Percentiles rank a stretch among this genome's conserved stretches.
Conservation (phyloP, 2,797 vertebrate species). For the Phrynocephalus vlangalii region DNA sequence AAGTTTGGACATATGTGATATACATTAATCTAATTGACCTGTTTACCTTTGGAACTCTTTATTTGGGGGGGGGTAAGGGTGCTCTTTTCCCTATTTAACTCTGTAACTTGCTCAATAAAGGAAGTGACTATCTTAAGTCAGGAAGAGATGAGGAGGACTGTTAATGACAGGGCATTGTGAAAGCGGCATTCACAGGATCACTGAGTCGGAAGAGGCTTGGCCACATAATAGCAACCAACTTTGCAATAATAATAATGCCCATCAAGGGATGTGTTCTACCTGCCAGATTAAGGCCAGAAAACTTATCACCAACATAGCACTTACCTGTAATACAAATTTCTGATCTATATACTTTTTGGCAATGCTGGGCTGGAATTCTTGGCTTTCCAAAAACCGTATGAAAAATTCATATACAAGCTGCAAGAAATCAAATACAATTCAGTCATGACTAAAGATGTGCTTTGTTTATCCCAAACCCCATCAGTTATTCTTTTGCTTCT, state of each 20-base stretch:
- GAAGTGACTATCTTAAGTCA: too few species aligned
- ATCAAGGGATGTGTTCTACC: neutral
- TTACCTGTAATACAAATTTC: slow-evolving; percentile 99
- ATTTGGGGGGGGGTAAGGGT: too few species aligned
- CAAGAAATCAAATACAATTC: slow-evolving; percentile 60
- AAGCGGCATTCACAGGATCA: too few species aligned
- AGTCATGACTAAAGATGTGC: neutral
- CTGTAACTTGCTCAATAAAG: neutral
- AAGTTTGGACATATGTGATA: neutral
- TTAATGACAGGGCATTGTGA: too few species aligned
- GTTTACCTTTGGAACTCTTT: neutral
- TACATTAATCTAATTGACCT: neutral
- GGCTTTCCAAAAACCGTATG: slow-evolving; percentile 99
- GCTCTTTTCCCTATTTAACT: neutral
- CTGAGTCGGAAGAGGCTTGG: too few species aligned
- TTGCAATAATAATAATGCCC: neutral
- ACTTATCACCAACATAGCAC: slow-evolving; percentile 44
- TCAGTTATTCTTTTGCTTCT: neutral
- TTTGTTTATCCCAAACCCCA: neutral
- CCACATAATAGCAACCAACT: too few species aligned
- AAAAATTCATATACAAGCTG: slow-evolving; percentile 99
- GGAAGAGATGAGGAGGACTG: too few species aligned
- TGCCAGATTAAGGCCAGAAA: neutral
- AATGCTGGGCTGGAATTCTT: slow-evolving; percentile 99
- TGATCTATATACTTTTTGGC: slow-evolving; percentile 99